Percentiles rank a stretch among this genome's conserved stretches.
These are phyloP conservation scores for Romanogobio albipinnatus DNA, from an alignment of 2,113 vertebrate species.

Conservation along the genomic window DNA sequence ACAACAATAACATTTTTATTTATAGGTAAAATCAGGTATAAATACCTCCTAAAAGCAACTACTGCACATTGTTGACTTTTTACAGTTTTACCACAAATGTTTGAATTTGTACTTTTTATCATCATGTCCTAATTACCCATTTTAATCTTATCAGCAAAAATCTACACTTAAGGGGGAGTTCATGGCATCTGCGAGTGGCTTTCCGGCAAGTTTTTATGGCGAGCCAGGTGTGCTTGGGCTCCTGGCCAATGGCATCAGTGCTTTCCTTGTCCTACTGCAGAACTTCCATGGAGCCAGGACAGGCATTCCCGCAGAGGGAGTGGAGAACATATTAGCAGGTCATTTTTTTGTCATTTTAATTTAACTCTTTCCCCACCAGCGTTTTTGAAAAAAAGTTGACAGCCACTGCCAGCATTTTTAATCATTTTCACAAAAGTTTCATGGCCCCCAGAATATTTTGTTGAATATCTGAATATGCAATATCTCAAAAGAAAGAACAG, in stretches of 20 bases:
- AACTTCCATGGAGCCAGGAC: slow-evolving; percentile 78
- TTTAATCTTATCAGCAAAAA: neutral
- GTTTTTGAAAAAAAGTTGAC: no score
- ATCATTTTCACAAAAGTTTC: no score
- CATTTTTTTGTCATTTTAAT: neutral
- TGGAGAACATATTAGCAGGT: slow-evolving; percentile 87
- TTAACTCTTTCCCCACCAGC: no score
- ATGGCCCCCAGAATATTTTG: no score
- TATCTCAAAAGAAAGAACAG: no score
- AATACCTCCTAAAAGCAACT: no score
- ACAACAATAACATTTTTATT: no score
- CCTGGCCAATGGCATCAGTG: slow-evolving; percentile 86
- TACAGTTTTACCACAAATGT: neutral
- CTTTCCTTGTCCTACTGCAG: slow-evolving; percentile 85
- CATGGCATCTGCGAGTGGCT: slow-evolving; percentile 77
- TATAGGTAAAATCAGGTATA: no score
- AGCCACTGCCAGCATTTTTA: no score
- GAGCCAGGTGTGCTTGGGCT: slow-evolving; percentile 87
- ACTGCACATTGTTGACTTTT: no score
- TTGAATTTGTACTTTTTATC: neutral
- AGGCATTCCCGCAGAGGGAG: slow-evolving; percentile 65
- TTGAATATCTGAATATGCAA: no score
- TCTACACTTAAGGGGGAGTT: neutral
- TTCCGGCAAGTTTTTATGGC: slow-evolving; percentile 89
- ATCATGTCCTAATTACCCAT: neutral